Evolutionary conservation across 2,113 vertebrate genomes (phyloP).

Genomic region (Bos javanicus): DNA sequence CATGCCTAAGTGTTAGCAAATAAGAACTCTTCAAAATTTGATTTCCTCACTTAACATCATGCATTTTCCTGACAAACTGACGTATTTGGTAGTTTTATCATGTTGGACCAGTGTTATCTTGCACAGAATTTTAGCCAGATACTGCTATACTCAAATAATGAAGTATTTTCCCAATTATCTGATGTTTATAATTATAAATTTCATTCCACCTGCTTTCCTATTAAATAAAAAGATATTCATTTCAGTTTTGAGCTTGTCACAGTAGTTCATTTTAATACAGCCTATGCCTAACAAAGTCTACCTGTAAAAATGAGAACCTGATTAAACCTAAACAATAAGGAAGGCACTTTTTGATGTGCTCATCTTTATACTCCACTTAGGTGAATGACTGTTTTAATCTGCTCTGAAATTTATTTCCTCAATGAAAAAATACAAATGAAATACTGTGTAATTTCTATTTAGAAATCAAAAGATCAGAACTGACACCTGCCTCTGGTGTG

Average conservation of each 20-base stretch:
- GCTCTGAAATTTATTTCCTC: neutral
- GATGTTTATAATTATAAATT: neutral
- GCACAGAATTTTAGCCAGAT: neutral
- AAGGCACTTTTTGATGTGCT: neutral
- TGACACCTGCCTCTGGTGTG: neutral
- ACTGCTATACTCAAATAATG: neutral
- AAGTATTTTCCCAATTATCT: neutral
- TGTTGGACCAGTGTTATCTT: neutral
- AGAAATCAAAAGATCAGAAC: neutral
- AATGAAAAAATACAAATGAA: conserved; percentile 29
- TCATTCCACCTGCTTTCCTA: neutral
- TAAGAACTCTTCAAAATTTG: neutral
- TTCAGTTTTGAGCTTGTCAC: neutral
- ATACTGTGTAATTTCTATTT: neutral
- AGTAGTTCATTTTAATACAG: neutral
- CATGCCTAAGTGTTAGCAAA: neutral
- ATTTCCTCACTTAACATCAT: neutral
- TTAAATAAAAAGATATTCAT: neutral
- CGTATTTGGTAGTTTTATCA: neutral
- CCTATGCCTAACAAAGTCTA: neutral
- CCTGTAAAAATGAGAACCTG: neutral
- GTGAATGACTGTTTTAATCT: neutral
- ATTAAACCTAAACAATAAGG: neutral
- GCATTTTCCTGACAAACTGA: neutral
- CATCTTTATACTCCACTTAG: neutral